Evolutionary conservation across 2,113 vertebrate species (phyloP).

Genomic region (Pipa parva): DNA sequence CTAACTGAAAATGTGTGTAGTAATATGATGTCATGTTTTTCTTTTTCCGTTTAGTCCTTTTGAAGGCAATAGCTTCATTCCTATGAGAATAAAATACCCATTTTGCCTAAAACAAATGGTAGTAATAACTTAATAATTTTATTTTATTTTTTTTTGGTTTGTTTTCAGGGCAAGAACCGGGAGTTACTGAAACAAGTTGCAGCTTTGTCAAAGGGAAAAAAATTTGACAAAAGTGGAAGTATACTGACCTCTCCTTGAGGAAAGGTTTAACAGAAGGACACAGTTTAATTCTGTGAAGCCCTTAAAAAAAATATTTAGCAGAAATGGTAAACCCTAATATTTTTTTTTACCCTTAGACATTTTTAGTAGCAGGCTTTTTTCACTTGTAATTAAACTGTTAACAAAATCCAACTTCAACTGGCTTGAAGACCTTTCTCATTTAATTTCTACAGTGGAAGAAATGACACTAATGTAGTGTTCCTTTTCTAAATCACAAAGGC

Average conservation of each 20-base stretch:
- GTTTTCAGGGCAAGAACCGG: slow-evolving; percentile 87
- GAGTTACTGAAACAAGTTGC: slow-evolving; percentile 97
- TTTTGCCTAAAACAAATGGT: too few species aligned
- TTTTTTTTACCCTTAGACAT: slow-evolving; percentile 66
- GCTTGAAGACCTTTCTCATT: slow-evolving; percentile 68
- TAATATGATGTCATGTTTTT: too few species aligned
- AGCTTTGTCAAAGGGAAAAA: slow-evolving; percentile 96
- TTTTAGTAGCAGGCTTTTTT: slow-evolving; percentile 69
- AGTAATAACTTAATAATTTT: background rate
- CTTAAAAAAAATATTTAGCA: slow-evolving; percentile 64
- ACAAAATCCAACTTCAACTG: slow-evolving; percentile 66
- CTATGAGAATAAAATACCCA: too few species aligned
- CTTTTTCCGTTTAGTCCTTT: too few species aligned
- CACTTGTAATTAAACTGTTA: slow-evolving; percentile 60
- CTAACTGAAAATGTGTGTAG: too few species aligned
- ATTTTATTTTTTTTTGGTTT: slow-evolving; percentile 31
- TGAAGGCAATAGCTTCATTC: too few species aligned
- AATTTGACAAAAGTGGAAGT: slow-evolving; percentile 92
- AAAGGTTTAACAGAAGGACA: slow-evolving; percentile 40
- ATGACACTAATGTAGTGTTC: slow-evolving; percentile 47
- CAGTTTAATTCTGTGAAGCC: slow-evolving; percentile 72
- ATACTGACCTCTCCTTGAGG: slow-evolving; percentile 86
- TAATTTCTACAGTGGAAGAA: slow-evolving; percentile 64
- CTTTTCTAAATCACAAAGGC: slow-evolving; percentile 58
- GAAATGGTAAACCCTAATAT: slow-evolving; percentile 59